These are phyloP conservation scores for Lethrus apterus DNA, from an alignment of 1,140 invertebrate genomes.

Conservation along the genomic window DNA sequence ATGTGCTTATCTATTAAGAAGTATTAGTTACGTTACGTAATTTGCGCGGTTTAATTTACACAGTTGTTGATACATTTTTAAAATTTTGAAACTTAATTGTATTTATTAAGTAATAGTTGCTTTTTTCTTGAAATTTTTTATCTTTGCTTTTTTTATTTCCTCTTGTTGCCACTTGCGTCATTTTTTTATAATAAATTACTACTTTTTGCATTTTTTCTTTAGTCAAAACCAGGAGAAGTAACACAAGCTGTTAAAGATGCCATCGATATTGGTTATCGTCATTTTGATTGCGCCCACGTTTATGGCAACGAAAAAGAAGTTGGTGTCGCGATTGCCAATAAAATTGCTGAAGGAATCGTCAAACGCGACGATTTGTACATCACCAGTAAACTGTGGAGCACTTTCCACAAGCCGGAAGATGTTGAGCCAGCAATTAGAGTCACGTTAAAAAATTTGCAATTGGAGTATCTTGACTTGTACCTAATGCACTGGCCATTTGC, in stretches of 20 bases:
- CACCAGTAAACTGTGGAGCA: slow-evolving; percentile 64
- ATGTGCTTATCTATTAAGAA: too few species aligned
- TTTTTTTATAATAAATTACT: neutral
- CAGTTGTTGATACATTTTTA: too few species aligned
- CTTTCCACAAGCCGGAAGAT: slow-evolving; percentile 49
- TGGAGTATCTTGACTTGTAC: slow-evolving; percentile 73
- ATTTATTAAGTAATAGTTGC: too few species aligned
- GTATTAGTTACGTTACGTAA: too few species aligned
- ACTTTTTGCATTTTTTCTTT: too few species aligned
- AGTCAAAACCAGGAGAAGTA: slow-evolving; percentile 29
- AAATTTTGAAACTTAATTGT: too few species aligned
- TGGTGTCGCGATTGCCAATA: slow-evolving; percentile 62
- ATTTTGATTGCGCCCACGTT: slow-evolving; percentile 60
- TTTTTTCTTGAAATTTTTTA: too few species aligned
- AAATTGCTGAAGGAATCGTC: slow-evolving; percentile 62
- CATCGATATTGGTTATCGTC: slow-evolving; percentile 64
- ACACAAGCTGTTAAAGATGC: slow-evolving; percentile 43
- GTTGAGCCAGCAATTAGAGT: slow-evolving; percentile 55
- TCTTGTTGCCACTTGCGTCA: too few species aligned
- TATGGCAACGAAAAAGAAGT: slow-evolving; percentile 81
- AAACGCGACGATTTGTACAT: slow-evolving; percentile 62
- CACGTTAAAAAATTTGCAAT: slow-evolving; percentile 54
- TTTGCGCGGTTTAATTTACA: too few species aligned
- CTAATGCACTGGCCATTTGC: slow-evolving; percentile 73
- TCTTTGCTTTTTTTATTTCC: too few species aligned